Evolutionary conservation across 2,113 vertebrate genomes (phyloP), one percentile per base, ranked within the genome.

Genomic region (Perca flavescens): DNA sequence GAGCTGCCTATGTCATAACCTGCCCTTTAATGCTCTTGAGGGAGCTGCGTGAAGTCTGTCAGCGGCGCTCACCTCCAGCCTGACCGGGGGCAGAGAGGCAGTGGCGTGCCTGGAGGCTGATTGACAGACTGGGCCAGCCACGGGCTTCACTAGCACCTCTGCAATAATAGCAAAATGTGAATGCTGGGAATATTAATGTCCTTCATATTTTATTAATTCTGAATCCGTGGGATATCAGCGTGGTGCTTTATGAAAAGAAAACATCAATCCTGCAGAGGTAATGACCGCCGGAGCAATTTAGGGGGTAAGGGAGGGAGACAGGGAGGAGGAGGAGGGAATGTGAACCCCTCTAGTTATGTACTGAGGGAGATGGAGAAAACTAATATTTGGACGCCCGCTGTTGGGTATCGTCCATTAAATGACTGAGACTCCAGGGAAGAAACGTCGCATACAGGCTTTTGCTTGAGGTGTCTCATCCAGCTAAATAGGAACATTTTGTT

Each of bases 141-240:
- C 80, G 86, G 80, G 89, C 85, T 80, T 74, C 68, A 40, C 56
- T 12, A 47, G 83, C 87, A 83, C 86, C 83, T 62, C 80, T 78
- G 87, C 82, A 92, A 93, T 92, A 91, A 91, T 75, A 53, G 83
- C 90, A 91, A 82, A 87, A 89, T 54, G 80, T 25, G 61, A 85
- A 87, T 63, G 84, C 65, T 60, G 76, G 81, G 92, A 95, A 95
- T 95, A 92, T 92, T 94, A 95, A 96, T 91, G 90, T 77, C 74
- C 88, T 87, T 95, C 93, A 95, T 95, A 91, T 94, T 95, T 95
- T 94, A 96, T 95, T 95, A 92, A 95, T 94, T 87, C 85, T 49
- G 75, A 92, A 93, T 93, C 91, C 64, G 74, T 76, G 81, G 84
- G 82, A 85, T 90, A 90, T 88, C 87, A 83, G 83, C 85, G 68